Evolutionary conservation across 2,113 vertebrate genomes (phyloP).

Genomic region (Eudyptes chrysolophus): DNA sequence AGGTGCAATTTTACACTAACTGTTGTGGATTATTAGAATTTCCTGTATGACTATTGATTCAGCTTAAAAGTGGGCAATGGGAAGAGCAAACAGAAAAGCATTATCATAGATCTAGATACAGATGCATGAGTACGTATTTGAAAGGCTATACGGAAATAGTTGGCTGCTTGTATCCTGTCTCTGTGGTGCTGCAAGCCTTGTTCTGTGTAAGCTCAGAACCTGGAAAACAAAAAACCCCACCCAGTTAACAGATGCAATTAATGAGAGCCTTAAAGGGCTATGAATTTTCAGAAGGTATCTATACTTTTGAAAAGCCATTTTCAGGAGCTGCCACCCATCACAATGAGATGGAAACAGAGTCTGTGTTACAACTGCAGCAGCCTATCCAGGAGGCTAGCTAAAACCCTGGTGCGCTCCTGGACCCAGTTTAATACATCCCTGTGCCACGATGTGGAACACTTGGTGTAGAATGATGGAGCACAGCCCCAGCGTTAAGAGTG

Average conservation of each 20-base stretch:
- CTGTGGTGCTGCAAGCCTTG: not conserved
- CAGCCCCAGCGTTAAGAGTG: not conserved
- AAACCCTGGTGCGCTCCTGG: not conserved
- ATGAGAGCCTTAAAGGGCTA: not conserved
- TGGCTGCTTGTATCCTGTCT: not conserved
- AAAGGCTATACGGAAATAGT: not conserved
- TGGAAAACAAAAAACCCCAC: not conserved
- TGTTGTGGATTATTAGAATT: not conserved
- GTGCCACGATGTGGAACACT: not conserved
- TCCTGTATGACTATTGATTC: not conserved
- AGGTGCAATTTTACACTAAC: not conserved
- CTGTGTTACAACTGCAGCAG: not conserved
- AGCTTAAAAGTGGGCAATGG: not conserved
- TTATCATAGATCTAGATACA: not conserved
- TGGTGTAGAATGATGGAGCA: not conserved
- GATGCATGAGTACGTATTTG: not conserved
- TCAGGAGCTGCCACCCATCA: not conserved
- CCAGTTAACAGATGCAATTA: not conserved
- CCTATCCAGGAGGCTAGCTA: not conserved
- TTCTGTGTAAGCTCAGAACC: not conserved
- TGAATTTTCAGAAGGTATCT: not conserved
- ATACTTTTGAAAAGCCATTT: not conserved
- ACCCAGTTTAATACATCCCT: not conserved
- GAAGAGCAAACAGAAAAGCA: not conserved
- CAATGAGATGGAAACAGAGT: not conserved